Base-by-base conservation (phyloP, 2,113 vertebrate species). In the Psophia crepitans region DNA sequence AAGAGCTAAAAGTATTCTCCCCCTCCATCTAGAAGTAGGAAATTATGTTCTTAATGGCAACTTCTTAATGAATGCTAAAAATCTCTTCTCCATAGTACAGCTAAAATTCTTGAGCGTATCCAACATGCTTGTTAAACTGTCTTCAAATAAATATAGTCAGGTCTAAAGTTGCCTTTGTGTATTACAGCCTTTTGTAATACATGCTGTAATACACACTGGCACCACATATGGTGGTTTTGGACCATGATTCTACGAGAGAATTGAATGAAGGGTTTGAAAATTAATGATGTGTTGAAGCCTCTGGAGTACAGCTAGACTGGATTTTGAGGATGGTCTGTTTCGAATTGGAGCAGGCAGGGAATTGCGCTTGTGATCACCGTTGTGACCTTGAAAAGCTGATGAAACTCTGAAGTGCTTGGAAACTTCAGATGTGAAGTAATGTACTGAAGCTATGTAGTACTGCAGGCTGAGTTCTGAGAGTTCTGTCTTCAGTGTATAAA, bases 321-420 rank as follows among this genome's bases (percentile, higher is more conserved):
- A 90, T 90, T 90, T 85, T 71, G 68, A 78, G 35, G 20, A 56
- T 60, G 68, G 58, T 53, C 65, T 35, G 75, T 90, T 81, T 84
- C 56, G 35, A 90, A 2, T 68, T 94, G 86, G 33, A 94, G 65
- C 15, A 39, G 37, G 70, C 17, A 57, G 63, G 57, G 51, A 44
- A 11, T 64, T 89, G 18, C 37, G 57, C 87, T 86, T 93, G 75
- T 41, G 51, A 51, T 77, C 4, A 3, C 39, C 76, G 48, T 88
- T 48, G 39, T 95, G 92, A 93, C 95, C 92, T 86, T 93, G 85
- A 74, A 91, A 95, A 95, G 68, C 83, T 84, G 71, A 51, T 75
- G 85, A 69, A 95, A 87, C 63, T 63, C 41, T 82, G 28, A 83
- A 33, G n/a, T 85, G 49, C 78, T 86, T 91, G 77, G 71, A 37